A percentile compares a stretch with the other conserved stretches of the same genome.
Conservation (phyloP, 2,113 vertebrate genomes). For the Crotalus helleri region DNA sequence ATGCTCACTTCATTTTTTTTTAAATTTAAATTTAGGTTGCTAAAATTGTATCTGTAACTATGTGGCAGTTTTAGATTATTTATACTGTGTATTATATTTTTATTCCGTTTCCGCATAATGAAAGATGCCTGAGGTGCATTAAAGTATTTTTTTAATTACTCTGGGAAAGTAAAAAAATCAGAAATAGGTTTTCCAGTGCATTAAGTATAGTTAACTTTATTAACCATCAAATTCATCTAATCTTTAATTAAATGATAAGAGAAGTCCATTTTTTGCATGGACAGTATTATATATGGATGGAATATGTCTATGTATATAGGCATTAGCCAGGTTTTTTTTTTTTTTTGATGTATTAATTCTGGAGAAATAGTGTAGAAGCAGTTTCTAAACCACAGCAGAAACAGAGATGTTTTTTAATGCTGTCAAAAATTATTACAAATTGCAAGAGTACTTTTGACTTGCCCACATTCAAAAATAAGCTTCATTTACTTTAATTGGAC, state of each 20-base stretch:
- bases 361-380: not conserved
- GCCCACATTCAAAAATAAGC: not conserved
- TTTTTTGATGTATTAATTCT: not conserved
- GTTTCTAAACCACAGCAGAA: not conserved
- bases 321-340: not conserved
- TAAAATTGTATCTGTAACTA: conserved; percentile 27
- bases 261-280: not conserved
- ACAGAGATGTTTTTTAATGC: not conserved
- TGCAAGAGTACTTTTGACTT: not conserved
- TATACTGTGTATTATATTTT: not conserved
- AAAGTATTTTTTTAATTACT: not conserved
- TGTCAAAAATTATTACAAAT: not conserved
- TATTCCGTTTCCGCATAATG: not conserved
- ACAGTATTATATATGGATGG: not conserved
- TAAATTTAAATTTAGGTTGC: conserved; percentile 10
- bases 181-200: not conserved
- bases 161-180: not conserved
- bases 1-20: conserved; percentile 25
- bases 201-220: conserved; percentile 4
- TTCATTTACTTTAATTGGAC: not conserved
- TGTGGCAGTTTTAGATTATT: not conserved
- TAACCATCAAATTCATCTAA: not conserved
- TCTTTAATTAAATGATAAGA: not conserved
- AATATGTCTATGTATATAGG: not conserved
- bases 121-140: not conserved